A percentile compares a stretch with the other conserved stretches of the same genome.
Conservation (phyloP, 2,888 invertebrate genomes). For the Asteroscopus sphinx region DNA sequence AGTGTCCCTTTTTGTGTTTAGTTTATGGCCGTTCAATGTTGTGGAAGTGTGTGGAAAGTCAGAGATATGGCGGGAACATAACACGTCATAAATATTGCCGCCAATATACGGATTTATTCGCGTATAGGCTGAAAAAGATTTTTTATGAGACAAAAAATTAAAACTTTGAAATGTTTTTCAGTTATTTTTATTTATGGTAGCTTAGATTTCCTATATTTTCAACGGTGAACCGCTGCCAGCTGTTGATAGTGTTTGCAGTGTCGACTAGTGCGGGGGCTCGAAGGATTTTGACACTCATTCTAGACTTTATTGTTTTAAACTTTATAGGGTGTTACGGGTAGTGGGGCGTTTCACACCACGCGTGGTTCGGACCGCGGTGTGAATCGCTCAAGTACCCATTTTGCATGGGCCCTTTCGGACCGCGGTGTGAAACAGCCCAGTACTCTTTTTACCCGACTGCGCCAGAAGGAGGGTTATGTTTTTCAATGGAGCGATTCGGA, state of each 20-base stretch:
- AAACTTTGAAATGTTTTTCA: conserved; percentile 42
- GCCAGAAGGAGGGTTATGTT: too few species aligned
- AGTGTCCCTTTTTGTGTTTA: conserved; percentile 76
- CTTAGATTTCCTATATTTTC: conserved; percentile 30
- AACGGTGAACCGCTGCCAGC: conserved; percentile 19
- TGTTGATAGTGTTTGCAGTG: conserved; percentile 38
- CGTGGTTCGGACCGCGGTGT: too few species aligned
- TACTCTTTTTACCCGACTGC: too few species aligned
- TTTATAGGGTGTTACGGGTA: conserved; percentile 9
- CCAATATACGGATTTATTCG: conserved; percentile 69
- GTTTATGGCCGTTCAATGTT: conserved; percentile 82
- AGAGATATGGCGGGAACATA: conserved; percentile 77
- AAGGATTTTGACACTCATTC: conserved; percentile 17
- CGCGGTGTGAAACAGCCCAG: too few species aligned
- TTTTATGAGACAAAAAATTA: conserved; percentile 27
- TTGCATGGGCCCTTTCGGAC: too few species aligned
- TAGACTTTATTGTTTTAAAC: conserved; percentile 45
- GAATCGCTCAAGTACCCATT: too few species aligned
- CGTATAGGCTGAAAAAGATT: conserved; percentile 22
- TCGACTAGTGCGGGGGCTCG: conserved; percentile 16
- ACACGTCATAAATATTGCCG: conserved; percentile 81
- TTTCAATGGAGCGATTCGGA: too few species aligned
- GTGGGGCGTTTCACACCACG: too few species aligned
- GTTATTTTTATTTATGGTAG: conserved; percentile 47
- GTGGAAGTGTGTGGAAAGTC: conserved; percentile 82